phyloP scores from a whole-genome alignment of 2,113 vertebrate genomes.

The Dryoscopus gambensis region DNA sequence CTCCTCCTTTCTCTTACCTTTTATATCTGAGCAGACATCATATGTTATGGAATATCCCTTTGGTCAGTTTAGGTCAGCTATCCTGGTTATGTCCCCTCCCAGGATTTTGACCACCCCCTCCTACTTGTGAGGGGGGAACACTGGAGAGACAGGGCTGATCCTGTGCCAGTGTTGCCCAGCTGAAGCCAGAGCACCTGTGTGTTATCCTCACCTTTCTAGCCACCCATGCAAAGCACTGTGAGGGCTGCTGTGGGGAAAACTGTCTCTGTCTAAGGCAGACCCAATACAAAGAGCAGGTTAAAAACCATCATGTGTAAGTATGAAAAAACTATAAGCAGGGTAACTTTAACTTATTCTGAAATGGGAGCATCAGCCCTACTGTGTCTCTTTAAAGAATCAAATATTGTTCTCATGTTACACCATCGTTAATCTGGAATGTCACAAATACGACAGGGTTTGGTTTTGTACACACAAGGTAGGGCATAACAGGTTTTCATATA shows the following conservation, averaged over 20 bases:
- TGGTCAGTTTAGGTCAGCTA: no score
- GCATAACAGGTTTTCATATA: not conserved
- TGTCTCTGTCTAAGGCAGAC: not conserved
- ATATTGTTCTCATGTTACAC: not conserved
- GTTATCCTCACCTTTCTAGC: not conserved
- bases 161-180: not conserved
- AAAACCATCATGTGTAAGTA: not conserved
- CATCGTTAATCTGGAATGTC: not conserved
- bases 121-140: not conserved
- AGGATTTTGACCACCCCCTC: not conserved
- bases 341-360: not conserved
- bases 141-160: not conserved
- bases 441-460: not conserved
- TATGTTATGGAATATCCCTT: not conserved
- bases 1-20: not conserved
- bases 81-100: not conserved
- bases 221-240: not conserved
- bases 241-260: not conserved
- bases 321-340: accelerated
- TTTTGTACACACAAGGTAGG: not conserved
- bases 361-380: not conserved
- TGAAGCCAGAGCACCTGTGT: not conserved
- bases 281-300: not conserved
- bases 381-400: not conserved
- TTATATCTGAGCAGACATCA: not conserved